These are phyloP conservation scores for Ascaphus truei DNA, from an alignment of 2,113 vertebrate genomes.

Conservation along the genomic window DNA sequence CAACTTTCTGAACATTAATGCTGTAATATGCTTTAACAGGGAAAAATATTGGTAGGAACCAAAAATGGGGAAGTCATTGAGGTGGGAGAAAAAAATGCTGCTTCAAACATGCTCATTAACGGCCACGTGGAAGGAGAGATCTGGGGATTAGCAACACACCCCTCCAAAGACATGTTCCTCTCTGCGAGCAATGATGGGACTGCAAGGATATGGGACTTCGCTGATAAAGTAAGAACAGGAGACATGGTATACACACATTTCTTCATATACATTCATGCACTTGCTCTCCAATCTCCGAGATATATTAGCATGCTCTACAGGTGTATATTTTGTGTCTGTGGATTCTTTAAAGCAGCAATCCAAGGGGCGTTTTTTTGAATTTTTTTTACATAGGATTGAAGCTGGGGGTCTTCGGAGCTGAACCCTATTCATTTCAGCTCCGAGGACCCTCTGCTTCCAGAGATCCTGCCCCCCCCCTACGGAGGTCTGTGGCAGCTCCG, in stretches of 20 bases:
- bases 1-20: too few species aligned
- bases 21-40: conserved; percentile 66
- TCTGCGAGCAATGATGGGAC: conserved; percentile 92
- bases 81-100: conserved; percentile 95
- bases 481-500: too few species aligned
- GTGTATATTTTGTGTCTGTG: not conserved
- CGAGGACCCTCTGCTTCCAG: too few species aligned
- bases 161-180: conserved; percentile 88
- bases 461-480: not conserved
- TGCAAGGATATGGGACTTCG: conserved; percentile 92
- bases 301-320: too few species aligned
- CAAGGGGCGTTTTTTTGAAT: not conserved
- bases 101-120: conserved; percentile 91
- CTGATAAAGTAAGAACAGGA: conserved; percentile 76
- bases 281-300: too few species aligned
- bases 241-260: too few species aligned
- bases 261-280: too few species aligned
- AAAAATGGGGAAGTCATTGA: conserved; percentile 97
- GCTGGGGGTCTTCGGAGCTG: too few species aligned
- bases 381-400: too few species aligned
- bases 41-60: conserved; percentile 94
- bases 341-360: not conserved
- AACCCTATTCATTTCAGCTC: too few species aligned
- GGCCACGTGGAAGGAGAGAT: conserved; percentile 93
- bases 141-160: conserved; percentile 91